Evolutionary conservation across 1,140 invertebrate species (phyloP), one percentile per base, ranked within the genome.

Genomic region (Holotrichia oblita): DNA sequence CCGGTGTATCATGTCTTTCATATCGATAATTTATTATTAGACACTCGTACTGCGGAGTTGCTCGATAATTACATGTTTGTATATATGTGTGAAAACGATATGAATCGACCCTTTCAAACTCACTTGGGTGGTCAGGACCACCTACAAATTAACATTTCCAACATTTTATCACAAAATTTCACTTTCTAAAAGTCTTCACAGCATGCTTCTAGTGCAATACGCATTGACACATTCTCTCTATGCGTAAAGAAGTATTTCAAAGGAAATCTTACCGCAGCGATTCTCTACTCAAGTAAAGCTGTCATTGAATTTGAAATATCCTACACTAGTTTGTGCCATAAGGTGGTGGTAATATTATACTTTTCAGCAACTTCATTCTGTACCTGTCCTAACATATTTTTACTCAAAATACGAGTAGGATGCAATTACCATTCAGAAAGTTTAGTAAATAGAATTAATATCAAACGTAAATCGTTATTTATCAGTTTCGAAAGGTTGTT

Each of bases 101-200:
- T 69, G 20, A 27, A 27, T 69, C 27, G 22, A 69, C 22, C 22
- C 61, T 24, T 69, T 27, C 22, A 69, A 34, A 27, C 22, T 27
- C 10, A 27, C 61, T 55, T 69, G 61, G 61, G 61, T 69, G 61
- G 61, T 27, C 61, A 27, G 22, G 61, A 69, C 61, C 61, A 69
- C 61, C 61, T 69, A 69, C 22, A 69, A 69, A 69, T 69, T 14
- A 69, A 34, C 61, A 69, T 64, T 64, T 64, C 17, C 22, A 64
- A 64, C 59, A 64, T 69, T 34, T 69, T 69, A 69, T 69, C 61
- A 69, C 61, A 69, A 69, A 34, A 69, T 69, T 69, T 69, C 61
- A 69, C 61, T 69, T 69, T 69, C 61, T 34, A 69, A 10, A 69
- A 27, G 61, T 69, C 61, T 22, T 27, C 61, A 27, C 61, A 69